Conservation (phyloP, 2,888 invertebrate species). For the Cephus pulcher region DNA sequence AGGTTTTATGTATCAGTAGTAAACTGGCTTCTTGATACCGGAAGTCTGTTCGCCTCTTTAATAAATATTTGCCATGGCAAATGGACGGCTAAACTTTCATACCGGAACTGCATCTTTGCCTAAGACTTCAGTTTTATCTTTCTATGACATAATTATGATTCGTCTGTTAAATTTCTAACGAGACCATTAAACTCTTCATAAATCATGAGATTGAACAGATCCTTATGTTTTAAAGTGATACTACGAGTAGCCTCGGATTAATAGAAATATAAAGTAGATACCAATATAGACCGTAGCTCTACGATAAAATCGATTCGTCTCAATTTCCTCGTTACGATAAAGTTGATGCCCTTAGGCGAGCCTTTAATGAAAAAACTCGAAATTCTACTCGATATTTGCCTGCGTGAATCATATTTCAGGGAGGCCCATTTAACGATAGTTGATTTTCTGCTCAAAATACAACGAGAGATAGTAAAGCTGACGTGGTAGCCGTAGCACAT, state of each 20-base stretch:
- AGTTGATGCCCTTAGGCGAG: not conserved
- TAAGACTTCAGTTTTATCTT: constrained; percentile 11
- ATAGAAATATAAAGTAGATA: not conserved
- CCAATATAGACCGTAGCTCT: not conserved
- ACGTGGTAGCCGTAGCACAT: not conserved
- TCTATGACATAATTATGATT: too few relatives aligned
- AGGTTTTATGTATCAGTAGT: constrained; percentile 18
- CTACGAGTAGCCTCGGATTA: not conserved
- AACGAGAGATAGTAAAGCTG: not conserved
- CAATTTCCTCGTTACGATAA: not conserved
- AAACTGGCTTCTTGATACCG: constrained; percentile 8
- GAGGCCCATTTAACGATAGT: not conserved
- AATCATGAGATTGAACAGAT: not conserved
- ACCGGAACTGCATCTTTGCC: not conserved
- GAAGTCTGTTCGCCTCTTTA: constrained; percentile 12
- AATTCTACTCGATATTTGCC: not conserved
- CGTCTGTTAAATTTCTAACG: too few relatives aligned
- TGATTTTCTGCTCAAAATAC: not conserved
- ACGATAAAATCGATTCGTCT: not conserved
- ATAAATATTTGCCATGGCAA: constrained; percentile 27
- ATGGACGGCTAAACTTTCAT: constrained; percentile 7
- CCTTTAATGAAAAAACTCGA: not conserved
- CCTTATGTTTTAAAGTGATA: not conserved
- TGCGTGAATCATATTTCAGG: not conserved
- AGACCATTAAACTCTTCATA: too few relatives aligned